phyloP scores from a whole-genome alignment of 1,140 invertebrate species.

The Battus philenor region DNA sequence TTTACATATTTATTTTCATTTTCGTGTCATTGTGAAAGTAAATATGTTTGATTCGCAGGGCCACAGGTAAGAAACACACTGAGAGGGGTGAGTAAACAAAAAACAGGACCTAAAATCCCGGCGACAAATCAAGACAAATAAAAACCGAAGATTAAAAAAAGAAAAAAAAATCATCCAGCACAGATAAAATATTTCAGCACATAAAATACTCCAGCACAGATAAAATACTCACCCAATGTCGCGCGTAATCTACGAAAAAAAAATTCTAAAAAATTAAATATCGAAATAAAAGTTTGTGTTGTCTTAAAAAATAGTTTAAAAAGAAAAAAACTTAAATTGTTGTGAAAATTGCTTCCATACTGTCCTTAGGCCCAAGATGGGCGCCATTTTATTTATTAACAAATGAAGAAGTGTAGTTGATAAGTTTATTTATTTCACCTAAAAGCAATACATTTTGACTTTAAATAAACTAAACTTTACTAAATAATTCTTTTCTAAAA shows the following conservation, averaged over 20 bases:
- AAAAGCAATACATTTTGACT: not conserved
- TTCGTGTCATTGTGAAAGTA: not conserved
- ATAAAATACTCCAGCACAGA: too few relatives aligned
- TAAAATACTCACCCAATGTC: slow-evolving; percentile 2
- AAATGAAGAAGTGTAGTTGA: not conserved
- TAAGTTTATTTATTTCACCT: not conserved
- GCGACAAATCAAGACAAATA: not conserved
- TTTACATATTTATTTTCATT: not conserved
- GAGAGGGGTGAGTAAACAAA: slow-evolving; percentile 14
- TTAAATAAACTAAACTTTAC: not conserved
- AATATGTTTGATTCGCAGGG: not conserved
- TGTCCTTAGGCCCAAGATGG: not conserved
- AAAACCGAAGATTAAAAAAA: slow-evolving; percentile 1
- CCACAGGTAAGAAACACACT: slow-evolving; percentile 6
- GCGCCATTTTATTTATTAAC: not conserved
- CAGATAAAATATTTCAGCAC: too few relatives aligned
- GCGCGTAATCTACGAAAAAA: not conserved
- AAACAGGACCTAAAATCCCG: not conserved
- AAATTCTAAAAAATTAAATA: slow-evolving; percentile 6
- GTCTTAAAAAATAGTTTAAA: not conserved
- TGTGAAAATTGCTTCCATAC: not conserved
- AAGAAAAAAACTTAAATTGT: not conserved
- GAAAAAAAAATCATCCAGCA: slow-evolving; percentile 5
- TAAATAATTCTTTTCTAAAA: not conserved
- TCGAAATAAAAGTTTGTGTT: not conserved